These are phyloP conservation scores for Muraenolepis orangiensis DNA, from an alignment of 2,797 vertebrate species.

Conservation along the genomic window DNA sequence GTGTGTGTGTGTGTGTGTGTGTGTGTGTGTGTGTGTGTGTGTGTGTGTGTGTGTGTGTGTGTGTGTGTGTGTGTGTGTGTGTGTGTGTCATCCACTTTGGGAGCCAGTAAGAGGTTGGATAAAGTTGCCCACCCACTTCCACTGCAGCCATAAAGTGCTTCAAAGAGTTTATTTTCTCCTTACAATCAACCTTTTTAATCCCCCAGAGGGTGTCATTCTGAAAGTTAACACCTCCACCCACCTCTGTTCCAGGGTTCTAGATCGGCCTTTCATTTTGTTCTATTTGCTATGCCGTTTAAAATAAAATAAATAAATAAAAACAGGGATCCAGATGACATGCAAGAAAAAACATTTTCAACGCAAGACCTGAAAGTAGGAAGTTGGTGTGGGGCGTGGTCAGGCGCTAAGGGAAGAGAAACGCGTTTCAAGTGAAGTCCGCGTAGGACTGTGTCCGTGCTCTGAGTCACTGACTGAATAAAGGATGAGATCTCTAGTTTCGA, in stretches of 20 bases:
- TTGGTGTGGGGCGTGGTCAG: conserved; percentile 34
- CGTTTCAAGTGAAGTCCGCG: conserved; percentile 22
- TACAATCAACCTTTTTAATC: conserved; percentile 19
- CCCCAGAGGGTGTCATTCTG: conserved; percentile 26
- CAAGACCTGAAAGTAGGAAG: conserved; percentile 38
- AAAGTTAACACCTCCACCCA: conserved; percentile 27
- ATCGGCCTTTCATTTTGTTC: conserved; percentile 39
- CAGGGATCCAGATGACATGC: conserved; percentile 65
- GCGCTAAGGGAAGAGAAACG: conserved; percentile 17
- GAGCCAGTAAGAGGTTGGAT: conserved; percentile 58
- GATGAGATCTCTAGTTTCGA: conserved; percentile 65
- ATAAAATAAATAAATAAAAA: conserved; percentile 77
- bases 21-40: neutral
- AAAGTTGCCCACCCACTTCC: conserved; percentile 26
- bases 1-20: neutral
- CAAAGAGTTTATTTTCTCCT: conserved; percentile 16
- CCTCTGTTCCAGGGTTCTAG: conserved; percentile 50
- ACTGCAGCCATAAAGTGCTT: conserved; percentile 51
- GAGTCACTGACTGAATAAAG: conserved; percentile 67
- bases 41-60: neutral
- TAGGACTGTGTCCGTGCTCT: conserved; percentile 35
- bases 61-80: neutral
- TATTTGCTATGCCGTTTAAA: conserved; percentile 73
- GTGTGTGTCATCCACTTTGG: conserved; percentile 46
- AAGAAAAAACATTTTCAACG: conserved; percentile 62